phyloP scores from a whole-genome alignment of 2,797 vertebrate species.

The Anguilla marmorata region DNA sequence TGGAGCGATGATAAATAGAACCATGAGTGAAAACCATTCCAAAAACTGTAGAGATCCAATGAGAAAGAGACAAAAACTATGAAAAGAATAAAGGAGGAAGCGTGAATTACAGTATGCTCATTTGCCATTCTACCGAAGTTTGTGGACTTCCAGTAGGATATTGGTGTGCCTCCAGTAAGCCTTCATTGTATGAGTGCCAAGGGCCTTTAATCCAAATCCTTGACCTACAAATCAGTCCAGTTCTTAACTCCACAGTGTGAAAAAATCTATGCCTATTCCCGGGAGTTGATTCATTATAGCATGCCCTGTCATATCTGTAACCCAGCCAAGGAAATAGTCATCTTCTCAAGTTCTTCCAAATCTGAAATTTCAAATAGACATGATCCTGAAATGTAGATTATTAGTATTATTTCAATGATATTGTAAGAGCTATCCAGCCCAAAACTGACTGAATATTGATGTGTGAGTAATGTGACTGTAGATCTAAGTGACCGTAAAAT shows the following conservation, averaged over 20 bases:
- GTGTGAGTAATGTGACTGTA: neutral
- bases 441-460: neutral
- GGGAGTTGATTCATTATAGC: neutral
- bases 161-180: neutral
- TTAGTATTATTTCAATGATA: neutral
- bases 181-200: neutral
- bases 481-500: neutral
- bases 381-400: neutral
- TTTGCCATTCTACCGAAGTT: neutral
- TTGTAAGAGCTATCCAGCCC: neutral
- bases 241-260: neutral
- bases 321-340: neutral
- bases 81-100: neutral
- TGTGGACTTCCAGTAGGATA: neutral
- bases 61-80: neutral
- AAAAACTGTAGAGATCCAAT: neutral
- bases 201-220: neutral
- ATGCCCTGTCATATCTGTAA: neutral
- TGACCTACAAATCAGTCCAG: neutral
- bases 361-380: neutral
- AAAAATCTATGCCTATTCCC: neutral
- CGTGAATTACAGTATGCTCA: neutral
- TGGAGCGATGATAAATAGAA: neutral
- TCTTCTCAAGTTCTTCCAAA: conserved; percentile 2
- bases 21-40: neutral